Percentiles rank a stretch among this genome's conserved stretches.
These are phyloP conservation scores for Microtus pennsylvanicus DNA, from an alignment of 2,113 vertebrate genomes.

Conservation along the genomic window DNA sequence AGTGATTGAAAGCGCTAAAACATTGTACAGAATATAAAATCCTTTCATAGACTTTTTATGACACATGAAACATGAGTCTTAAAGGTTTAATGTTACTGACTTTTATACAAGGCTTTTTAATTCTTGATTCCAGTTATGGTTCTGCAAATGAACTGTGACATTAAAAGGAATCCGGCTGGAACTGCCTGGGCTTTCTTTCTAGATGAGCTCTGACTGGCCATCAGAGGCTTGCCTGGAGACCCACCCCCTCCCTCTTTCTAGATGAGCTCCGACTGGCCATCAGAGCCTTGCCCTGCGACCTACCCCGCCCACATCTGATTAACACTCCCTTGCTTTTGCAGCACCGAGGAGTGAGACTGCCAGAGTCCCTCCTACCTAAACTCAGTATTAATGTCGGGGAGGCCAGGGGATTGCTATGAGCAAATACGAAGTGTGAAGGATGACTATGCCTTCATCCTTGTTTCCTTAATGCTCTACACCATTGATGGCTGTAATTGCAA, in stretches of 20 bases:
- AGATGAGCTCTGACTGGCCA: conserved; percentile 86
- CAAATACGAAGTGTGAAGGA: conserved; percentile 79
- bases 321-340: conserved; percentile 76
- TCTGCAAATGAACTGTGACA: conserved; percentile 93
- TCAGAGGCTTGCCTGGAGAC: conserved; percentile 82
- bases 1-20: conserved; percentile 93
- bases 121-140: conserved; percentile 93
- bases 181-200: conserved; percentile 86
- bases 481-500: conserved; percentile 73
- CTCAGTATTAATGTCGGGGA: conserved; percentile 80
- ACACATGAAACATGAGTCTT: conserved; percentile 93
- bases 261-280: conserved; percentile 85
- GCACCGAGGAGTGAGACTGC: conserved; percentile 78
- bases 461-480: conserved; percentile 79
- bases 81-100: conserved; percentile 93
- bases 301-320: conserved; percentile 81
- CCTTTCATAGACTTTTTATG: conserved; percentile 93
- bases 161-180: conserved; percentile 92
- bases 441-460: conserved; percentile 67
- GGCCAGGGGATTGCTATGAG: conserved; percentile 76
- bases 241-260: conserved; percentile 81
- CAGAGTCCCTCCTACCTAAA: conserved; percentile 81
- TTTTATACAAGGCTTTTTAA: conserved; percentile 93
- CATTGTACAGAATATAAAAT: conserved; percentile 93
- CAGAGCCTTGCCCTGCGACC: conserved; percentile 83